Base-by-base conservation (phyloP, 2,113 vertebrate genomes). In the Triplophysa siluroides region DNA sequence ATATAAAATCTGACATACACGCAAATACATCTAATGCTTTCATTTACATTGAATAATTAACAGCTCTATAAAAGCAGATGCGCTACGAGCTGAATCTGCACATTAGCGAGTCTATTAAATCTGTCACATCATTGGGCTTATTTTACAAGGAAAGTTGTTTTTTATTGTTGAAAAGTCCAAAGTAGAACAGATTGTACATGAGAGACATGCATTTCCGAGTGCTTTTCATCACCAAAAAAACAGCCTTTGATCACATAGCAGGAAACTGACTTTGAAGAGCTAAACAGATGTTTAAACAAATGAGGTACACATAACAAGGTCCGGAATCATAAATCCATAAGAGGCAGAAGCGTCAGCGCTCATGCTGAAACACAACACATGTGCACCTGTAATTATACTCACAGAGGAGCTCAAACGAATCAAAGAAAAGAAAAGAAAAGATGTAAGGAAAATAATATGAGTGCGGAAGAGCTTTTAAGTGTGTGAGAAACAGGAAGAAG, bases 271-370 rank as follows among this genome's bases (percentile, higher is more conserved):
- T 43, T 74, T 54, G 21, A 72, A 29, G 69, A 63, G 9, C 45
- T 23, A 62, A 82, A 82, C 73, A 85, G 81, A 85, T 84, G 83
- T 84, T 82, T 79, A 84, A 84, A 81, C 74, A 84, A 84, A 84
- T 79, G 50, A 84, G 71, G 23, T 79, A 64, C 65, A 74, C 38
- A 66, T 84, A 81, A 84, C 60, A 9, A 84, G 76, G 64, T 78
- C 83, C 76, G 41, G 69, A 81, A 81, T 78, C 75, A 75, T 41
- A 78, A 14, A 75, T 60, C 79, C 79, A 78, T 84, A 66, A 54
- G 61, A 81, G 56, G 58, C 56, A 38, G 43, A 78, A 69, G 60
- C 24, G 29, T 58, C 76, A 24, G 83, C 58, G 33, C 70, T 84
- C 83, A 78, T 65, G 83, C 79, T 81, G 76, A 84, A 84, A 70